Base-by-base conservation (phyloP, 2,113 vertebrate species). In the Tupaia tana region DNA sequence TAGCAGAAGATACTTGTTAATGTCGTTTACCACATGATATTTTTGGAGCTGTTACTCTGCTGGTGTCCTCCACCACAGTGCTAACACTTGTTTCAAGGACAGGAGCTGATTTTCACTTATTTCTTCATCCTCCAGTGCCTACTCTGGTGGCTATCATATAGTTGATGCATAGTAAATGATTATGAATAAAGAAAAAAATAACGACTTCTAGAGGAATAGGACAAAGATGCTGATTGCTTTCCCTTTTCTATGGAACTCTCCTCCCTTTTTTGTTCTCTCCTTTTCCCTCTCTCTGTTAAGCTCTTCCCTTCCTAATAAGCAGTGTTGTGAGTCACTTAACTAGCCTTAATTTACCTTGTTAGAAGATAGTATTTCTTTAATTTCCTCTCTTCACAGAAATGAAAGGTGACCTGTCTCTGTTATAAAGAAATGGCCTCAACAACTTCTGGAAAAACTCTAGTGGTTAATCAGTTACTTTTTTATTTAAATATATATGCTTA, bases 401-500 rank as follows among this genome's bases (percentile, higher is more conserved):
- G 97, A 96, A 97, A 98, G 97, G 94, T 96, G 98, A 94, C 96
- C 82, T 95, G 81, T 96, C 94, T 98, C 97, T 96, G 92, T 98
- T 96, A 90, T 97, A 98, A 98, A 98, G 97, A 98, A 97, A 98
- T 96, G 94, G 98, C 97, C 97, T 98, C 97, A 97, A 97, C 97
- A 98, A 98, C 97, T 98, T 97, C 97, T 98, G 94, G 94, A 98
- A 98, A 92, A 97, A 98, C 95, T 97, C 96, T 90, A 93, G 94
- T 98, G 97, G 98, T 98, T 99, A 98, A 99, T 98, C 98, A 99
- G 98, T 99, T 98, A 98, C 98, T 97, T 98, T 98, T 98, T 98
- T 98, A 98, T 98, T 98, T 98, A 98, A 98, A 98, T 98, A 98
- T 97, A 98, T 98, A 99, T 98, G 98, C 98, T 99, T 98, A 99